Evolutionary conservation across 2,113 vertebrate species (phyloP).

Genomic region (Bettongia penicillata): DNA sequence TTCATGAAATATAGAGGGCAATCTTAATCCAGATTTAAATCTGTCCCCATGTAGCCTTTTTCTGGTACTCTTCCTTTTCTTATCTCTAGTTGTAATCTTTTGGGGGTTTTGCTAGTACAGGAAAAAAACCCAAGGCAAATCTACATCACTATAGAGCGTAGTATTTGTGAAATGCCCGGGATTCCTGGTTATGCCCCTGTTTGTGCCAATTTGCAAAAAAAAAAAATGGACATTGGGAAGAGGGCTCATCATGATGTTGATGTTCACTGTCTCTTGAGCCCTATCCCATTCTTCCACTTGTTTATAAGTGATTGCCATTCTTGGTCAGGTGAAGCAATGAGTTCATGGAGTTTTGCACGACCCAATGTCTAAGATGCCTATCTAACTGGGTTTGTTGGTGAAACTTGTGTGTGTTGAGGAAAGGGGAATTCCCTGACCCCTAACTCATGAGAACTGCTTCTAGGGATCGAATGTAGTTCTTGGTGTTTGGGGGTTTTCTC

Average conservation of each 20-base stretch:
- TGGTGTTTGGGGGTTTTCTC: neutral
- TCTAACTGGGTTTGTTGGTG: neutral
- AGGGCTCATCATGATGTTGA: neutral
- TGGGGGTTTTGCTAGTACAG: neutral
- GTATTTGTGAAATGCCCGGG: neutral
- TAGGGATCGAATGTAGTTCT: neutral
- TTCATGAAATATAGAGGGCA: neutral
- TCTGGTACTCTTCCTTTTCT: neutral
- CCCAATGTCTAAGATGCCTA: neutral
- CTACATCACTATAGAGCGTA: neutral
- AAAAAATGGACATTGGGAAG: neutral
- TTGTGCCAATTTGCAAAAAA: neutral
- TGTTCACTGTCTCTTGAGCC: neutral
- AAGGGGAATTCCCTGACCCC: neutral
- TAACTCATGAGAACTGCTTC: neutral
- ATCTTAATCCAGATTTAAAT: neutral
- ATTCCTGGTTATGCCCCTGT: neutral
- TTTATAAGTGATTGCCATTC: neutral
- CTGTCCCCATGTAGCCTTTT: neutral
- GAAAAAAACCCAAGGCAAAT: neutral
- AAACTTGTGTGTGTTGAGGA: neutral
- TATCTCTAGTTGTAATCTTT: neutral
- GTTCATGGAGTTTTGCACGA: neutral
- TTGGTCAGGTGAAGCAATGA: neutral
- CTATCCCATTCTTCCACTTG: neutral